A percentile compares a stretch with the other conserved stretches of the same genome.
phyloP scores from a whole-genome alignment of 92 coral and sea anemone species.

The Nematostella vectensis region DNA sequence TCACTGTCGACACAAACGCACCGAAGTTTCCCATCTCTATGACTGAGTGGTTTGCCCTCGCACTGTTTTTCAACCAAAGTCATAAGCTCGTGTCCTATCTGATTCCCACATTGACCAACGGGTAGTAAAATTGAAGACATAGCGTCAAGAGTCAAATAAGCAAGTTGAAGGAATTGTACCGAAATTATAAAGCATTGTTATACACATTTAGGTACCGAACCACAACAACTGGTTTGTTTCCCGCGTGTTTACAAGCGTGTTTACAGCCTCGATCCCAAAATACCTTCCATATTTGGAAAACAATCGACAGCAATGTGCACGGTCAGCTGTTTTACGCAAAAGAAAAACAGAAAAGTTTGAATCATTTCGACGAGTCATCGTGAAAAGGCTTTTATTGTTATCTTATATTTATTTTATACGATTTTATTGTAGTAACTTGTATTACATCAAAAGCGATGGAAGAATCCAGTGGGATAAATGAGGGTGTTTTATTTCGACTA shows the following conservation, averaged over 20 bases:
- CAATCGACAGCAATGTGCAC: not conserved
- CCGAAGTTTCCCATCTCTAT: constrained; percentile 77
- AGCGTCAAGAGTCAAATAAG: not conserved
- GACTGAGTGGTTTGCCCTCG: constrained; percentile 58
- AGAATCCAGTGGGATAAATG: constrained; percentile 31
- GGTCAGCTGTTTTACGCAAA: constrained; percentile 41
- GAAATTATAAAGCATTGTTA: too few relatives aligned
- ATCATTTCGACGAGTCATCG: constrained; percentile 3
- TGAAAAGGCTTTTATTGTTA: not conserved
- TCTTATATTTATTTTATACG: not conserved
- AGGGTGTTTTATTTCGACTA: constrained; percentile 40
- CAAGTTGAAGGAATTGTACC: not conserved
- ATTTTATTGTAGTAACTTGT: not conserved
- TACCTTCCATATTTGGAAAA: constrained; percentile 21
- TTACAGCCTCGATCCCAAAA: constrained; percentile 2
- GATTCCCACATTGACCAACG: constrained; percentile 89
- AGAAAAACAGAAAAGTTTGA: constrained; percentile 6
- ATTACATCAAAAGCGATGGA: constrained; percentile 30
- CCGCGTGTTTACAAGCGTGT: too few relatives aligned
- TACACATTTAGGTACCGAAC: too few relatives aligned
- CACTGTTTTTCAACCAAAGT: constrained; percentile 51
- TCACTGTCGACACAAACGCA: constrained; percentile 88
- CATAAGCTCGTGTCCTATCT: constrained; percentile 80
- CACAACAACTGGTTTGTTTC: too few relatives aligned
- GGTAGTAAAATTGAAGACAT: constrained; percentile 72